Evolutionary conservation across 2,888 invertebrate genomes (phyloP), one percentile per base, ranked within the genome.

Genomic region (Cecidostiba fungosa): DNA sequence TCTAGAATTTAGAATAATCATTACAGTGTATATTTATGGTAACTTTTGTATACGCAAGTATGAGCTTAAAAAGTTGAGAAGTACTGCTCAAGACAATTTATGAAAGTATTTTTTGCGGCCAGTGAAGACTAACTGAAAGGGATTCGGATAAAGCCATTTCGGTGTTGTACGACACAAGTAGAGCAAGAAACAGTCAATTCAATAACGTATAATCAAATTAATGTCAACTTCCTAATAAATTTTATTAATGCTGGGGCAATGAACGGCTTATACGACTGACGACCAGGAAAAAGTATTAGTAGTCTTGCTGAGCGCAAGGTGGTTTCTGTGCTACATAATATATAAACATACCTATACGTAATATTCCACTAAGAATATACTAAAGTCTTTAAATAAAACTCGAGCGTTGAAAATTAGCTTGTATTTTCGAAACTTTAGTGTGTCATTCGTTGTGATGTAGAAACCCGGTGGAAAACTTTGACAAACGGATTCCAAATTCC

Each of bases 201-300:
- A 86, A 86, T 84, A 81, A 84, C 43, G 83, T 77, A 77, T 83
- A 86, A 86, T 86, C 77, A 43, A 84, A 86, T 86, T 84, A 86
- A 84, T 77, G 86, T 47, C 36, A 69, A 81, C 79, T 86, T 81
- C 77, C 79, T 86, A 79, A 86, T 86, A 81, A 81, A 80, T 72
- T 81, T 81, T 83, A 80, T 84, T 76, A 77, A 72, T 43, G 77
- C 70, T 69, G 54, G 77, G 79, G 70, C 73, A 80, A 83, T 26
- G 77, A 80, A 83, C 80, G 77, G 86, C 83, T 86, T 86, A n/a
- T n/a, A 86, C 70, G 26, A 23, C 62, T 62, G 69, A 8, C 5
- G 36, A 36, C 23, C 43, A n/a, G 29, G 43, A 66, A 70, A 74
- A 59, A 59, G 80, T n/a, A n/a, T n/a, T n/a, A 76, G 19, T 50